These are phyloP conservation scores for Micrasema longulum DNA, from an alignment of 1,140 invertebrate species.

Conservation along the genomic window DNA sequence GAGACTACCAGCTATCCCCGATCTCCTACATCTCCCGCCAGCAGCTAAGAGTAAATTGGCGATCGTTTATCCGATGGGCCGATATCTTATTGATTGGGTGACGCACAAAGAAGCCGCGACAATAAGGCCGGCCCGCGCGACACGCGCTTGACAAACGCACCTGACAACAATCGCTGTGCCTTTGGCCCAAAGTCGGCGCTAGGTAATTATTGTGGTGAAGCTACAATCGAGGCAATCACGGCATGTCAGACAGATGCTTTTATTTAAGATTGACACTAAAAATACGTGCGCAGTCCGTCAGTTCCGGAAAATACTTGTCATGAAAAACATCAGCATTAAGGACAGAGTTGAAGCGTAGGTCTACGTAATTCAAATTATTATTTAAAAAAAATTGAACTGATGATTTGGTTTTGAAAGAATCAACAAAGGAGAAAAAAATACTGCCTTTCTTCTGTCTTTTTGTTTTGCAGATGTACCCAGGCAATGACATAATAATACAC, in stretches of 20 bases:
- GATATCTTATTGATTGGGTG: constrained; percentile 54
- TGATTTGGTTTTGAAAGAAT: too few relatives aligned
- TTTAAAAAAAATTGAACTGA: too few relatives aligned
- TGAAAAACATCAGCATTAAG: too few relatives aligned
- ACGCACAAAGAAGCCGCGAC: constrained; percentile 50
- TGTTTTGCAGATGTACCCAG: too few relatives aligned
- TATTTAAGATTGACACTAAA: not conserved
- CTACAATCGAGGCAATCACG: not conserved
- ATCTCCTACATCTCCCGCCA: constrained; percentile 43
- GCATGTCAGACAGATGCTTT: not conserved
- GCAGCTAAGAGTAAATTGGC: constrained; percentile 48
- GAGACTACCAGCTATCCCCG: constrained; percentile 22
- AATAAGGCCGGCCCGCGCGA: constrained; percentile 39
- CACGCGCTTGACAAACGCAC: constrained; percentile 49
- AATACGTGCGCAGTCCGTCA: too few relatives aligned
- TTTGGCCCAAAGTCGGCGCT: constrained; percentile 9
- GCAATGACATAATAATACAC: too few relatives aligned
- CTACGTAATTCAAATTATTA: too few relatives aligned
- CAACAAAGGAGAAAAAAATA: too few relatives aligned
- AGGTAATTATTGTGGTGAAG: constrained; percentile 38
- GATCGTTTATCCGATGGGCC: constrained; percentile 49
- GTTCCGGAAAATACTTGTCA: too few relatives aligned
- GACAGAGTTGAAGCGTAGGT: too few relatives aligned
- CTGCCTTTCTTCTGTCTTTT: too few relatives aligned
- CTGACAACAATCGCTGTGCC: constrained; percentile 34